These are phyloP conservation scores for Hyles euphorbiae DNA, from an alignment of 1,140 invertebrate genomes.

Conservation along the genomic window DNA sequence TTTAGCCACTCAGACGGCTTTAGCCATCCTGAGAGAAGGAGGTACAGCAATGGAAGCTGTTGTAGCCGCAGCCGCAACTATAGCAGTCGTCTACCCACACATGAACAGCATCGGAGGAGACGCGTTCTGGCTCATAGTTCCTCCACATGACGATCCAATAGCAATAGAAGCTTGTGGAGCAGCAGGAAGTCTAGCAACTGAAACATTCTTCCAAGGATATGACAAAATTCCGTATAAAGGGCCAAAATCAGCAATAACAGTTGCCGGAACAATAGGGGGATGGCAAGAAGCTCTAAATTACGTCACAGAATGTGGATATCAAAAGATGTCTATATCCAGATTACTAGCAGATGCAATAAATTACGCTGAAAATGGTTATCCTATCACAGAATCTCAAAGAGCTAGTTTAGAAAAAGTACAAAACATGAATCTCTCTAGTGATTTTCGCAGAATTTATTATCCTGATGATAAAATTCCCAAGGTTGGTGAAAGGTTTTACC, in stretches of 20 bases:
- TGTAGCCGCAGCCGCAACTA: conserved; percentile 57
- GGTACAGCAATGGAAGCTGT: conserved; percentile 63
- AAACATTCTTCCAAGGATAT: conserved; percentile 37
- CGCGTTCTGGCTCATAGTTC: conserved; percentile 60
- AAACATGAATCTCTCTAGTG: conserved; percentile 17
- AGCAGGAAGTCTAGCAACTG: conserved; percentile 49
- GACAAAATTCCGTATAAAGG: conserved; percentile 46
- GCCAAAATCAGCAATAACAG: conserved; percentile 48
- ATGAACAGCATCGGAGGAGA: conserved; percentile 64
- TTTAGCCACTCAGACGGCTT: conserved; percentile 51
- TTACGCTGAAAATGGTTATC: conserved; percentile 58
- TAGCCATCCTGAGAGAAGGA: conserved; percentile 52
- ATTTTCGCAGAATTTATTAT: conserved; percentile 43
- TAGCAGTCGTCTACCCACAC: conserved; percentile 59
- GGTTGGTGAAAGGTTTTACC: conserved; percentile 46
- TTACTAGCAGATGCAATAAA: conserved; percentile 52
- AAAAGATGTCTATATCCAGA: conserved; percentile 39
- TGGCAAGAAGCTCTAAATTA: conserved; percentile 63
- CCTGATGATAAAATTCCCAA: conserved; percentile 35
- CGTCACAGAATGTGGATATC: conserved; percentile 50
- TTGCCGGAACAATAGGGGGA: conserved; percentile 57
- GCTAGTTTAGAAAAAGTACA: conserved; percentile 13
- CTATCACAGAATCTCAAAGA: conserved; percentile 38
- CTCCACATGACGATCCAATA: conserved; percentile 48
- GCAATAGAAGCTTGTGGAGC: conserved; percentile 58